Conservation (phyloP, 2,888 invertebrate genomes). For the Odontothrips loti region DNA sequence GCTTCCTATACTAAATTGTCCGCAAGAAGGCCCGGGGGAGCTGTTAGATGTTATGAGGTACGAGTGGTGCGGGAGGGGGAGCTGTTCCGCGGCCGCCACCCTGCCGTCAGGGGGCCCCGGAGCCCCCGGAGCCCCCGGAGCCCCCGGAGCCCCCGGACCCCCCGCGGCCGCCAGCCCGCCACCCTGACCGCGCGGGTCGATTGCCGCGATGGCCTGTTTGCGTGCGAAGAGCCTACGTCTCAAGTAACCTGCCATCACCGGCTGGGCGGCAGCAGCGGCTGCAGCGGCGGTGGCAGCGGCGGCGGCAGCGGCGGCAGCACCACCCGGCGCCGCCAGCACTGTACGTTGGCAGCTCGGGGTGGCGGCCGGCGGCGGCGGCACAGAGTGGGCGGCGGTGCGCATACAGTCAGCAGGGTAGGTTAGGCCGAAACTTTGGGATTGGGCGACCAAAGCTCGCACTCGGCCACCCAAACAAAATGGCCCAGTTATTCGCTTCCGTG, state of each 20-base stretch:
- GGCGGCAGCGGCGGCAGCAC: no score
- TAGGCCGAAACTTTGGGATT: no score
- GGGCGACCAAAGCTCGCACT: no score
- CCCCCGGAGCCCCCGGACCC: not conserved
- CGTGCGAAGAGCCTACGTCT: slow-evolving; percentile 23
- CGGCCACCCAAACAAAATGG: no score
- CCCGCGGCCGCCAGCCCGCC: not conserved
- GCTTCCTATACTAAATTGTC: slow-evolving; percentile 23
- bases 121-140: not conserved
- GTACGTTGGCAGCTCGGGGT: no score
- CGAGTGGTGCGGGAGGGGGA: not conserved
- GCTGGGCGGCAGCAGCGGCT: not conserved
- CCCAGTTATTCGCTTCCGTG: no score
- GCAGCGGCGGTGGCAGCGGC: not conserved
- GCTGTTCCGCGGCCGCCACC: no score
- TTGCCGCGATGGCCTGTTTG: slow-evolving; percentile 12
- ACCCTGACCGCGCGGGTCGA: not conserved
- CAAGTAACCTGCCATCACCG: slow-evolving; percentile 19
- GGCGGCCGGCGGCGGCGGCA: no score
- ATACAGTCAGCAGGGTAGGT: no score
- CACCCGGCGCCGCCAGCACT: no score
- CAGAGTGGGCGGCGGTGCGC: no score
- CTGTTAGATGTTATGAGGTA: slow-evolving; percentile 25
- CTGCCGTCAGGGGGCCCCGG: no score
- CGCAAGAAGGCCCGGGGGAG: slow-evolving; percentile 23